A percentile compares a stretch with the other conserved stretches of the same genome.
These are phyloP conservation scores for Oryzias javanicus DNA, from an alignment of 2,113 vertebrate species.

Conservation along the genomic window DNA sequence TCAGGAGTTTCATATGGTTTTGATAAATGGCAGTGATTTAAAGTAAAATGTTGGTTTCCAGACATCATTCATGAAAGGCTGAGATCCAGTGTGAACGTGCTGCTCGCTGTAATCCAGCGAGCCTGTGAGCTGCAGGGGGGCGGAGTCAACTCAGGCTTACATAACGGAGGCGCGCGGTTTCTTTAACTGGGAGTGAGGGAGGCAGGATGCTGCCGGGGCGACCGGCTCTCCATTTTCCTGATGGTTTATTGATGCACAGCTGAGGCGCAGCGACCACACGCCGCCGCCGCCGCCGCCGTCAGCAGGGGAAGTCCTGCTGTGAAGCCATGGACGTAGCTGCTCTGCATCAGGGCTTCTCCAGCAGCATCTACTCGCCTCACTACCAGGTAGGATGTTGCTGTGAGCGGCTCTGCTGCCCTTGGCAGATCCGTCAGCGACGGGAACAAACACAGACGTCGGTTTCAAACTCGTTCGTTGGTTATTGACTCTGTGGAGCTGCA, in stretches of 20 bases:
- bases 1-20: too few species aligned
- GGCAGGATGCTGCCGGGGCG: conserved; percentile 28
- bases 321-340: conserved; percentile 74
- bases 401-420: neutral
- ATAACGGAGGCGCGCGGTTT: conserved; percentile 59
- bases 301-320: conserved; percentile 7
- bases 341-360: conserved; percentile 70
- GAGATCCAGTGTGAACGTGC: conserved; percentile 15
- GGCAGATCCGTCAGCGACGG: too few species aligned
- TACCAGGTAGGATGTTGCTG: conserved; percentile 69
- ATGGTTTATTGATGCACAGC: conserved; percentile 69
- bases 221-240: conserved; percentile 39
- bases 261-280: conserved; percentile 11
- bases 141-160: conserved; percentile 65
- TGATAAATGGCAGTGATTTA: too few species aligned
- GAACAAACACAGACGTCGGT: conserved; percentile 18
- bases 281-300: conserved; percentile 35
- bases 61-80: neutral
- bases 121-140: conserved; percentile 39
- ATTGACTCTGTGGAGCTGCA: conserved; percentile 31
- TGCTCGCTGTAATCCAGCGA: neutral
- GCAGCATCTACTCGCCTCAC: conserved; percentile 62
- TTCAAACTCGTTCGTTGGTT: conserved; percentile 30
- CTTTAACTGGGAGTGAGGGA: conserved; percentile 41
- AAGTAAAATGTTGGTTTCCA: too few species aligned